Evolutionary conservation across 2,888 invertebrate species (phyloP).

Genomic region (Calameuta filiformis): DNA sequence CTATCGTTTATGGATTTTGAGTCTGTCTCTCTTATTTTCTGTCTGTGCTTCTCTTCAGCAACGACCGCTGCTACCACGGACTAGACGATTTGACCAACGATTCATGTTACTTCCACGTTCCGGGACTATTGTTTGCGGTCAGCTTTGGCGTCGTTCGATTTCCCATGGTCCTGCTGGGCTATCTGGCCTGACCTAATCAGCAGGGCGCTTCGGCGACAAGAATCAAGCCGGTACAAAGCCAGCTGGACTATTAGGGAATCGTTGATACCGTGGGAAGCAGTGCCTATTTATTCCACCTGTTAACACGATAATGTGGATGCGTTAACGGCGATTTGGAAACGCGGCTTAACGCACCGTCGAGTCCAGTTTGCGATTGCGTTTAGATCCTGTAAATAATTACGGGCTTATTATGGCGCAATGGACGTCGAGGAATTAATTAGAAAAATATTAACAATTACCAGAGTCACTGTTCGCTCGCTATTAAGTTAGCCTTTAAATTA

Average conservation of each 20-base stretch:
- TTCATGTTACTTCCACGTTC: constrained; percentile 34
- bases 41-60: neutral
- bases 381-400: neutral
- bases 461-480: neutral
- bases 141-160: neutral
- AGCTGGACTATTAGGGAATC: neutral
- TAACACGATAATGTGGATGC: neutral
- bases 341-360: neutral
- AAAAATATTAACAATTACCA: neutral
- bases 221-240: neutral
- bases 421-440: neutral
- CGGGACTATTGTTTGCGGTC: constrained; percentile 36
- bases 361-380: neutral
- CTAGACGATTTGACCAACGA: constrained; percentile 23
- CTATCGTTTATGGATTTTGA: neutral
- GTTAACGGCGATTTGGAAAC: neutral
- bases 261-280: neutral
- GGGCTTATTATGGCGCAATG: neutral
- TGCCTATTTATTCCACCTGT: neutral
- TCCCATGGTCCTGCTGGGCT: neutral
- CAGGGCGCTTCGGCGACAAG: neutral
- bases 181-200: neutral
- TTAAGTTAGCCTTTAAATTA: neutral
- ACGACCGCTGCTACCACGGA: neutral
- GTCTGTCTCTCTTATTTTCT: neutral